Percentiles rank a stretch among this genome's conserved stretches.
Evolutionary conservation across 2,888 invertebrate species (phyloP).

Genomic region (Trimorus sp.): DNA sequence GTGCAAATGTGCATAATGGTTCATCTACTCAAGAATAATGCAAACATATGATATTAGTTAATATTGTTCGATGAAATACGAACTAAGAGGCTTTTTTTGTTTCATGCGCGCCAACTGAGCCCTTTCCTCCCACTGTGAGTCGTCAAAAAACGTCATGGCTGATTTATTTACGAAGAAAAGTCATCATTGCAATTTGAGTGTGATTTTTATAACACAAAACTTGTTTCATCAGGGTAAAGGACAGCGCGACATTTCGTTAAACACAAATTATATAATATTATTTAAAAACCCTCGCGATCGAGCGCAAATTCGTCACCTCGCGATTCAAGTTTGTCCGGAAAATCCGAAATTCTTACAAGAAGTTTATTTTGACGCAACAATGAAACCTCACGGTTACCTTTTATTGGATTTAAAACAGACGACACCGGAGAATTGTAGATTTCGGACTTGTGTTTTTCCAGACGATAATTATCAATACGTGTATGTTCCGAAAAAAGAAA

Average conservation of each 20-base stretch:
- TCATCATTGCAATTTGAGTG: conserved; percentile 57
- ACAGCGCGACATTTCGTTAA: not conserved
- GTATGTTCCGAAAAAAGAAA: not conserved
- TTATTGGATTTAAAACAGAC: conserved; percentile 3
- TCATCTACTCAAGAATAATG: too few species aligned
- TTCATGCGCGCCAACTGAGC: too few species aligned
- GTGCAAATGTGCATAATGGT: too few species aligned
- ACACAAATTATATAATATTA: not conserved
- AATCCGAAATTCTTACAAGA: conserved; percentile 10
- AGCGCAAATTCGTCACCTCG: not conserved
- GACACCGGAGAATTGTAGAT: not conserved
- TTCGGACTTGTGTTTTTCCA: not conserved
- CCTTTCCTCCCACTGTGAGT: too few species aligned
- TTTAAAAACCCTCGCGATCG: not conserved
- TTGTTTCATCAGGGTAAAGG: not conserved
- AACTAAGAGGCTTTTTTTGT: too few species aligned
- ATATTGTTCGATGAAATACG: too few species aligned
- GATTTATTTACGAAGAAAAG: conserved; percentile 67
- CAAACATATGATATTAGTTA: too few species aligned
- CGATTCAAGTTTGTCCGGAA: not conserved
- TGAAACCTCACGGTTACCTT: not conserved
- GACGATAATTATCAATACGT: not conserved
- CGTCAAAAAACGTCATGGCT: conserved; percentile 35
- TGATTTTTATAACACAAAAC: conserved; percentile 12
- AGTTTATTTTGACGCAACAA: conserved; percentile 1